Evolutionary conservation across 2,888 invertebrate genomes (phyloP).

Genomic region (Apoderus coryli): DNA sequence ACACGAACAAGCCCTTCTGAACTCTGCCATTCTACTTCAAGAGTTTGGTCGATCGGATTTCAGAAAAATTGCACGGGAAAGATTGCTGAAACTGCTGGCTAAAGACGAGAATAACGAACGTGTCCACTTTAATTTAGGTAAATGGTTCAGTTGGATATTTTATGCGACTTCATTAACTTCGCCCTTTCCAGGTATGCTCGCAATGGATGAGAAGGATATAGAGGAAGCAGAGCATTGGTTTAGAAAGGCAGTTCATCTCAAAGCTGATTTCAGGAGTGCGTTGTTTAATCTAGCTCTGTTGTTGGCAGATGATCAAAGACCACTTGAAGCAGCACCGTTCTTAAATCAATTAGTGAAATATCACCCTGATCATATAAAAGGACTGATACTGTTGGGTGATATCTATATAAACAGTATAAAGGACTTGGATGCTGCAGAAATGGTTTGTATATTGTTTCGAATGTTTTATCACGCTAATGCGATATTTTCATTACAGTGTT

Average conservation of each 20-base stretch:
- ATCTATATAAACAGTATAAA: constrained; percentile 93
- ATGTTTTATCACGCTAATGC: too few relatives aligned
- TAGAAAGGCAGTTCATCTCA: constrained; percentile 64
- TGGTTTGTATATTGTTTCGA: constrained; percentile 41
- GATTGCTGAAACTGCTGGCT: constrained; percentile 66
- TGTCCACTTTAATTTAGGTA: constrained; percentile 72
- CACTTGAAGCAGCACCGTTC: constrained; percentile 84
- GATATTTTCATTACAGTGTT: too few relatives aligned
- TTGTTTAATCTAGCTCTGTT: constrained; percentile 87
- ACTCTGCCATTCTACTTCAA: constrained; percentile 88
- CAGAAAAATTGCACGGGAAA: constrained; percentile 62
- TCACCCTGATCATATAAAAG: constrained; percentile 90
- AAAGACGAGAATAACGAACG: constrained; percentile 72
- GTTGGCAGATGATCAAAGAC: constrained; percentile 74
- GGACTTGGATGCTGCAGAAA: constrained; percentile 86
- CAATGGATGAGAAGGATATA: constrained; percentile 88
- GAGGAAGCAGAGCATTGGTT: constrained; percentile 75
- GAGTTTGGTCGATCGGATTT: constrained; percentile 72
- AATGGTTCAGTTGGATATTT: too few relatives aligned
- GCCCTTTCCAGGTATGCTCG: constrained; percentile 74
- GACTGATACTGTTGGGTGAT: constrained; percentile 83
- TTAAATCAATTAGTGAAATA: constrained; percentile 79
- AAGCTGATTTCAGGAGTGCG: constrained; percentile 83
- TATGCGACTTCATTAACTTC: too few relatives aligned
- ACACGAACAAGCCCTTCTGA: constrained; percentile 86